Evolutionary conservation across 2,888 invertebrate species (phyloP).

Genomic region (Acronicta leporina): DNA sequence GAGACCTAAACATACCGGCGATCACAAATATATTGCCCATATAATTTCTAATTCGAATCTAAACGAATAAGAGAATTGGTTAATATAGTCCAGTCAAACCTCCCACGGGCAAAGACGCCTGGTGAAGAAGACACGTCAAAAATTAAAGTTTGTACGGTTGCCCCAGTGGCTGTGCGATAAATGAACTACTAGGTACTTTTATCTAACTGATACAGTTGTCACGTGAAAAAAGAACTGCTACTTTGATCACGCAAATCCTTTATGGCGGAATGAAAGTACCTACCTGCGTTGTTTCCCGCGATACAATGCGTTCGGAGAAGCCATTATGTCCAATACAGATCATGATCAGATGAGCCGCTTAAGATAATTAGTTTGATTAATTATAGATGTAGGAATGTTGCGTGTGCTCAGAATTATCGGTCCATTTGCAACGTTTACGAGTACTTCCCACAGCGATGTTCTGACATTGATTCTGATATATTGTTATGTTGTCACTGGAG

Average conservation of each 20-base stretch:
- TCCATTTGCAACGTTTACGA: conserved; percentile 31
- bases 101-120: no score
- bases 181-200: neutral
- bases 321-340: conserved; percentile 45
- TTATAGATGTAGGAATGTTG: conserved; percentile 49
- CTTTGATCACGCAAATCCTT: neutral
- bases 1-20: no score
- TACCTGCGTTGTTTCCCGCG: conserved; percentile 8
- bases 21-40: no score
- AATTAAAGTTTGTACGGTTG: no score
- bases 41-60: no score
- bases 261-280: conserved; percentile 19
- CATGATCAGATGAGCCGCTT: conserved; percentile 44
- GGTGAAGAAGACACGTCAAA: no score
- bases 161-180: neutral
- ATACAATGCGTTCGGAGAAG: conserved; percentile 35
- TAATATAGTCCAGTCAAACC: no score
- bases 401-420: conserved; percentile 33
- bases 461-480: conserved; percentile 43
- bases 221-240: neutral
- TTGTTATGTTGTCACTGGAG: conserved; percentile 37
- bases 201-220: neutral
- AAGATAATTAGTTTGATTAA: conserved; percentile 41
- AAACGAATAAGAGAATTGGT: no score
- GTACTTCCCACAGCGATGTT: conserved; percentile 38